Evolutionary conservation across 92 coral and sea anemone species (phyloP), one percentile per base, ranked within the genome.

Genomic region (Phenganax stokvisi): DNA sequence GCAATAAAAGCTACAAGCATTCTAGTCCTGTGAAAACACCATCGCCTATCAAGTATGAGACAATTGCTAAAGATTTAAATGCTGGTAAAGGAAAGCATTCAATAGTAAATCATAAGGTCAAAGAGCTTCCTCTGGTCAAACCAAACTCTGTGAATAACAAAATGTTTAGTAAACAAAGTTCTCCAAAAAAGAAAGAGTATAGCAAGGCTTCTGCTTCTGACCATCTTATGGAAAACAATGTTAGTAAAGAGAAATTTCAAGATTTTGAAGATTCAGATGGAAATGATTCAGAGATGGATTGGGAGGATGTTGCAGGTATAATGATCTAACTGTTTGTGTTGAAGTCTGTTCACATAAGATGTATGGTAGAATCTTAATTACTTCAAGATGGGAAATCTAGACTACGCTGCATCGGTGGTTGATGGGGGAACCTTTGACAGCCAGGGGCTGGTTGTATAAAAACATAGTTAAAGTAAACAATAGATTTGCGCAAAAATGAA

Each of bases 291-390:
- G 89, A 76, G 2, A 84, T 91, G 63, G 93, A 87, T 20, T 92
- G 97, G 97, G 97, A 92, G 84, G 97, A 92, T 74, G 97, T 92
- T 13, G 90, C 89, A 71, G 97, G 97, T 90, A 37, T 37, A 5
- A 37, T 37, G 2, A 5, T 37, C 47, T 37, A 37, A 37, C 47
- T 37, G 47, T 37, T 37, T 37, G 0, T 37, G 0, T 37, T 37
- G 47, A 37, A 37, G 47, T 37, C 47, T 37, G 47, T 37, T 5
- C 5, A 5, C 47, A 37, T 37, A 5, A 37, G 47, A 37, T 37
- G 47, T 37, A 37, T 37, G 47, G 47, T 37, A 37, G 47, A 37
- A 1, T 2, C 47, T 37, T 37, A 1, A 0, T 37, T 37, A 5
- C 47, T 37, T 37, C 5, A 5, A 37, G 47, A 17, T 0, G 6